Percentiles rank a stretch among this genome's conserved stretches.
phyloP scores from a whole-genome alignment of 2,113 vertebrate genomes.

The Laterallus jamaicensis region DNA sequence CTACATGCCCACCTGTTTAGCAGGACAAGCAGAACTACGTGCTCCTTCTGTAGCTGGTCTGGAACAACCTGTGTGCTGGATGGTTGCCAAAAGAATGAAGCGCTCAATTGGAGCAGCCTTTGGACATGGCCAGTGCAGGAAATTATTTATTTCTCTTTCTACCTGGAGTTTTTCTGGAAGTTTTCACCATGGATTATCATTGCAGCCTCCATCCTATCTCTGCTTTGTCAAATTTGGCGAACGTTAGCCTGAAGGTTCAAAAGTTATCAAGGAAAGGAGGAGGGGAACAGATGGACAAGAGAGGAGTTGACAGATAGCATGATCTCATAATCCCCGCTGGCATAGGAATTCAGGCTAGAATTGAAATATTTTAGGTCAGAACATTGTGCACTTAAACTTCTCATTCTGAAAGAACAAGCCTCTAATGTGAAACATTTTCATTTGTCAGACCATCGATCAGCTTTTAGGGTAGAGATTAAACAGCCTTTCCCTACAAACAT shows the following conservation, averaged over 20 bases:
- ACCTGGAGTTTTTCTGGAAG: background rate
- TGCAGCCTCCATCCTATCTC: background rate
- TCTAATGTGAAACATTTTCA: conserved; percentile 11
- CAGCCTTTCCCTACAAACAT: background rate
- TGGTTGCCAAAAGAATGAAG: background rate
- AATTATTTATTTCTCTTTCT: background rate
- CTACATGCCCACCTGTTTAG: background rate
- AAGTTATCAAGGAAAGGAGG: conserved; percentile 47
- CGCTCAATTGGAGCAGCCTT: background rate
- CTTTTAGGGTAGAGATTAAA: conserved; percentile 13
- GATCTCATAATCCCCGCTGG: conserved; percentile 52
- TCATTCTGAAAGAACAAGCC: conserved; percentile 31
- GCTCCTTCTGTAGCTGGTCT: background rate
- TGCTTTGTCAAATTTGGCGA: conserved; percentile 5
- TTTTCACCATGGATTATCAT: background rate
- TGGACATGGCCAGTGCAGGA: background rate
- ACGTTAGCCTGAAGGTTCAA: conserved; percentile 45
- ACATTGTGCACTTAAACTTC: conserved; percentile 29
- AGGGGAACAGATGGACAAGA: conserved; percentile 46
- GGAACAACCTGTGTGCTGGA: background rate
- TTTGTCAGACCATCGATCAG: background rate
- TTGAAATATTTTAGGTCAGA: conserved; percentile 50
- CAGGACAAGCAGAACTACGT: background rate
- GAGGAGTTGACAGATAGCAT: conserved; percentile 51
- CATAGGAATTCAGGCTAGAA: conserved; percentile 44